Percentiles rank a stretch among this genome's conserved stretches.
phyloP scores from a whole-genome alignment of 2,888 invertebrate species.

The Heliothis peltigera region DNA sequence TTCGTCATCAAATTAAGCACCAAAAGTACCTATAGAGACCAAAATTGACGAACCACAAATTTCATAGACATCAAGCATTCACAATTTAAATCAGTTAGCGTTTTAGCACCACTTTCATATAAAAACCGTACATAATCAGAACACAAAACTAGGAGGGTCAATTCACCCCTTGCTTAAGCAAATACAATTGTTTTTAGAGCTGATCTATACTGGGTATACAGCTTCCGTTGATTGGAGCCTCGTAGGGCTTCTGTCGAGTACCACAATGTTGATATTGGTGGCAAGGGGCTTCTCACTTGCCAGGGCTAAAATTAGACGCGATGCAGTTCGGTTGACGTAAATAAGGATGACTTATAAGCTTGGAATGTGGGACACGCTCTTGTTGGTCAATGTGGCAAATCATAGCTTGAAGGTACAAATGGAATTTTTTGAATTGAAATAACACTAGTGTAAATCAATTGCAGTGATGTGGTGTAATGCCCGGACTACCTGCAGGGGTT shows the following conservation, averaged over 20 bases:
- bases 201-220: slow-evolving; percentile 46
- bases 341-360: slow-evolving; percentile 5
- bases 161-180: slow-evolving; percentile 33
- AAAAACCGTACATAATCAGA: no score
- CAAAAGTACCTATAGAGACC: no score
- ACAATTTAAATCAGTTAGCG: background rate
- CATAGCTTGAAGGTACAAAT: no score
- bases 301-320: slow-evolving; percentile 12
- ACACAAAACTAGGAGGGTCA: background rate
- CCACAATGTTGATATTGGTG: slow-evolving; percentile 44
- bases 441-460: no score
- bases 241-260: slow-evolving; percentile 38
- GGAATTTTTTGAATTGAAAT: no score
- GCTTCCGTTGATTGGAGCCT: slow-evolving; percentile 55
- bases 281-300: slow-evolving; percentile 38
- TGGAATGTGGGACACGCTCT: background rate
- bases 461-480: no score
- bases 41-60: no score
- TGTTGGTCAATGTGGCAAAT: no score
- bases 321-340: slow-evolving; percentile 14
- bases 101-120: background rate
- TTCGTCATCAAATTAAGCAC: background rate
- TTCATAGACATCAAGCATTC: background rate
- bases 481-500: no score
- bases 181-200: slow-evolving; percentile 50